These are phyloP conservation scores for Strigops habroptila DNA, from an alignment of 2,113 vertebrate species.

Conservation along the genomic window DNA sequence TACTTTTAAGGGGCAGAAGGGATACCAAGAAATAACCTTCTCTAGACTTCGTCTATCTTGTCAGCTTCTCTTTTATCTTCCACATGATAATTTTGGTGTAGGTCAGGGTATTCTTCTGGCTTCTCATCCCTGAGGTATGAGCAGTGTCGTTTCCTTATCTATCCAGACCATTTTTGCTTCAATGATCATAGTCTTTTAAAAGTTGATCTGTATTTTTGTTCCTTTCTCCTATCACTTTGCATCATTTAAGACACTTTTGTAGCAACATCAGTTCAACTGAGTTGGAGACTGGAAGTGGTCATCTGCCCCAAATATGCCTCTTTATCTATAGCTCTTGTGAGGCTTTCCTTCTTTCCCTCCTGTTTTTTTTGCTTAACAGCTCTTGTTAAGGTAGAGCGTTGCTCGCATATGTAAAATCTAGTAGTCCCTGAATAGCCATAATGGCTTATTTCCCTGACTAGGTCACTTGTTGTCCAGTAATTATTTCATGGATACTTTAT, in stretches of 20 bases:
- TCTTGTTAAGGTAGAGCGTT: not conserved
- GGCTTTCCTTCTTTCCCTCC: not conserved
- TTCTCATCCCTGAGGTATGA: not conserved
- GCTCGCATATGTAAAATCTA: not conserved
- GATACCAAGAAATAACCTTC: not conserved
- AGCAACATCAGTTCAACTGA: not conserved
- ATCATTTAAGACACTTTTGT: not conserved
- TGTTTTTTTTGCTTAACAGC: not conserved
- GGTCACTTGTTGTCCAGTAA: not conserved
- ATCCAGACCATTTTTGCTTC: not conserved
- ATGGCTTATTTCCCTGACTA: not conserved
- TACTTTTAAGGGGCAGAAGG: not conserved
- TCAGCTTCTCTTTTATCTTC: not conserved
- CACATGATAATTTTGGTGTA: not conserved
- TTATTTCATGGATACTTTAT: not conserved
- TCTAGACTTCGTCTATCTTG: not conserved
- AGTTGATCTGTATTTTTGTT: not conserved
- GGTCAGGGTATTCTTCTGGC: not conserved
- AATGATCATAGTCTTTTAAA: not conserved
- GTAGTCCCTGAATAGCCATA: not conserved
- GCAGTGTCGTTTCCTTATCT: not conserved
- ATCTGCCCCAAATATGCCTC: not conserved
- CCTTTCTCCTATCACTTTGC: not conserved
- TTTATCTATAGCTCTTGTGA: not conserved
- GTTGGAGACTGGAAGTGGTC: not conserved